Conservation (phyloP, 2,797 vertebrate genomes). For the Telmatherina bonti region DNA sequence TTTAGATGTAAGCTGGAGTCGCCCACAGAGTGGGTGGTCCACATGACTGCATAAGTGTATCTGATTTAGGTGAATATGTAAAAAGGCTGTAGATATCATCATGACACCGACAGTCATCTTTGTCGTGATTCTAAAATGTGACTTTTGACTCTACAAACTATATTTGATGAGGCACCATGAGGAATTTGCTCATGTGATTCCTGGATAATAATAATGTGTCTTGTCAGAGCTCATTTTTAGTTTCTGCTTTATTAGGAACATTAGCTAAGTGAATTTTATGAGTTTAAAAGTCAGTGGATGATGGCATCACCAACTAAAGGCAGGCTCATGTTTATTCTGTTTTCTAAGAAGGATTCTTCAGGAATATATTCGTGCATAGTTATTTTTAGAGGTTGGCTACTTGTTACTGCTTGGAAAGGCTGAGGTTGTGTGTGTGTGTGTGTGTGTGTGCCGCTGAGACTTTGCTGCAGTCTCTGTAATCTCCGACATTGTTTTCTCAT, state of each 20-base stretch:
- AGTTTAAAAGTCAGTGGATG: conserved; percentile 25
- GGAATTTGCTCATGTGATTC: conserved; percentile 17
- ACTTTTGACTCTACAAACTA: conserved; percentile 12
- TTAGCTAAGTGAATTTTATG: conserved; percentile 38
- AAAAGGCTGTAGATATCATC: conserved; percentile 22
- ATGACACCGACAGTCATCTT: conserved; percentile 28
- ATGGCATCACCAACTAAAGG: conserved; percentile 10
- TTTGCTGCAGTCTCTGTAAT: background rate
- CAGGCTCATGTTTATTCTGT: conserved; percentile 1
- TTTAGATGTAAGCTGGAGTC: conserved; percentile 38
- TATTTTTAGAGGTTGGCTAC: conserved; percentile 33
- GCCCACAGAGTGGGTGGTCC: conserved; percentile 57
- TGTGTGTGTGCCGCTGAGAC: conserved; percentile 6
- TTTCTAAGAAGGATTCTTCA: conserved; percentile 14
- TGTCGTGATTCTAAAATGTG: conserved; percentile 1
- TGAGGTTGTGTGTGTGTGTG: conserved; percentile 17
- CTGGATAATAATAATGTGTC: background rate
- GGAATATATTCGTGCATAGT: background rate
- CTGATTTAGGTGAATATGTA: conserved; percentile 46
- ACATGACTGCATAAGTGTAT: conserved; percentile 46
- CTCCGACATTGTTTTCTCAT: too few species aligned
- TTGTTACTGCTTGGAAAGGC: conserved; percentile 10
- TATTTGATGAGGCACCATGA: conserved; percentile 22
- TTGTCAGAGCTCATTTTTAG: conserved; percentile 4
- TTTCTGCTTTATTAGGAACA: background rate